Evolutionary conservation across 2,888 invertebrate genomes (phyloP).

Genomic region (Agrochola macilenta): DNA sequence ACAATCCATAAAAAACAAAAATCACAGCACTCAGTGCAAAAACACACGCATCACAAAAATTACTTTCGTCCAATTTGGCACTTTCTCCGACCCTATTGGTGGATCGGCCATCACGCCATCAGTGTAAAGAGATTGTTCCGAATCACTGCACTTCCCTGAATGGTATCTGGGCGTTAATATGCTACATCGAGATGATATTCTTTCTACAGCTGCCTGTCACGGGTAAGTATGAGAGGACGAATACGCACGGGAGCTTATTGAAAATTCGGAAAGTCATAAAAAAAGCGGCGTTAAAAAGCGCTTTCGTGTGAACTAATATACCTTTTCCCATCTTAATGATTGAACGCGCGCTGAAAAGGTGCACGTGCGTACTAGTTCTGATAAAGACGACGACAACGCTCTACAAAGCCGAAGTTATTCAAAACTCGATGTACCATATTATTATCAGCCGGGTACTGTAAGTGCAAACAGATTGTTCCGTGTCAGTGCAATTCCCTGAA

Average conservation of each 20-base stretch:
- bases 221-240: not conserved
- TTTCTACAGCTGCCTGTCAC: not conserved
- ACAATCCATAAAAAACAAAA: not conserved
- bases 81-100: conserved; percentile 74
- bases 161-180: conserved; percentile 1
- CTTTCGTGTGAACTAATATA: not conserved
- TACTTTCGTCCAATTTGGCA: conserved; percentile 65
- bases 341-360: not conserved
- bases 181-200: conserved; percentile 11
- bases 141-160: conserved; percentile 48
- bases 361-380: not conserved
- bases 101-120: conserved; percentile 60
- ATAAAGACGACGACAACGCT: not conserved
- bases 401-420: not conserved
- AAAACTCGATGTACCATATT: not conserved
- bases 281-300: not conserved
- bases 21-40: conserved; percentile 24
- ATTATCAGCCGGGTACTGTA: conserved; percentile 19
- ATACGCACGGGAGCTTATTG: not conserved
- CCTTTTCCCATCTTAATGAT: not conserved
- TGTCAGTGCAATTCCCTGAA: conserved; percentile 48
- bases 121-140: conserved; percentile 63
- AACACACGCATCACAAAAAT: conserved; percentile 32
- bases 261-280: not conserved
- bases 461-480: conserved; percentile 63